These are phyloP conservation scores for Halichoerus grypus DNA, from an alignment of 2,113 vertebrate genomes.

Conservation along the genomic window DNA sequence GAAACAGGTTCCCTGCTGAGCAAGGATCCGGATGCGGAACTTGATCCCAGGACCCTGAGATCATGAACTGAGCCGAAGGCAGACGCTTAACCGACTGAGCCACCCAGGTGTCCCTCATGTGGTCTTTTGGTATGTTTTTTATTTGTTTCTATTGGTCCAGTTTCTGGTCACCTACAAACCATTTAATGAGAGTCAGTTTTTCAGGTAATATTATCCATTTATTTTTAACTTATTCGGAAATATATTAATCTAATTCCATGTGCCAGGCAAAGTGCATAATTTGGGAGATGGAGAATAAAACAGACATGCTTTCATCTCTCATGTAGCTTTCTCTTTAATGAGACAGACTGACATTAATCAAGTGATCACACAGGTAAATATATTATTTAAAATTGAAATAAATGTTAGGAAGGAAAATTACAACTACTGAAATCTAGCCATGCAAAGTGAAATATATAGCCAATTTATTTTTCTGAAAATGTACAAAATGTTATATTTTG, in stretches of 20 bases:
- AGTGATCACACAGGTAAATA: neutral
- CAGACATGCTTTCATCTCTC: neutral
- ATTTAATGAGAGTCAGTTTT: neutral
- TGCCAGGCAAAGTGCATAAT: neutral
- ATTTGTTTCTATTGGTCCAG: neutral
- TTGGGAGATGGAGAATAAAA: neutral
- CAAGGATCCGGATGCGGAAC: rapidly evolving
- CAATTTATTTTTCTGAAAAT: neutral
- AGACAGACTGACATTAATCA: neutral
- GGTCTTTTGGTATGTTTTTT: neutral
- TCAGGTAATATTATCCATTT: neutral
- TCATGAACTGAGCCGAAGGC: neutral
- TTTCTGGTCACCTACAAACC: neutral
- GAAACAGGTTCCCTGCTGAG: neutral
- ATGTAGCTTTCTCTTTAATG: neutral
- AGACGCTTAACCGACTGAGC: neutral
- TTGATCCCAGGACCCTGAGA: neutral
- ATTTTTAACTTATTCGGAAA: neutral
- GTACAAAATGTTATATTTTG: neutral
- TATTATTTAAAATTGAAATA: neutral
- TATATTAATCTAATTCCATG: neutral
- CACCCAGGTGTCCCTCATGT: neutral
- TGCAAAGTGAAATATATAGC: neutral
- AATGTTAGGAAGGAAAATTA: neutral
- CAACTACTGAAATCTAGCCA: neutral